Evolutionary conservation across 2,113 vertebrate species (phyloP).

Genomic region (Pleuronectes platessa): DNA sequence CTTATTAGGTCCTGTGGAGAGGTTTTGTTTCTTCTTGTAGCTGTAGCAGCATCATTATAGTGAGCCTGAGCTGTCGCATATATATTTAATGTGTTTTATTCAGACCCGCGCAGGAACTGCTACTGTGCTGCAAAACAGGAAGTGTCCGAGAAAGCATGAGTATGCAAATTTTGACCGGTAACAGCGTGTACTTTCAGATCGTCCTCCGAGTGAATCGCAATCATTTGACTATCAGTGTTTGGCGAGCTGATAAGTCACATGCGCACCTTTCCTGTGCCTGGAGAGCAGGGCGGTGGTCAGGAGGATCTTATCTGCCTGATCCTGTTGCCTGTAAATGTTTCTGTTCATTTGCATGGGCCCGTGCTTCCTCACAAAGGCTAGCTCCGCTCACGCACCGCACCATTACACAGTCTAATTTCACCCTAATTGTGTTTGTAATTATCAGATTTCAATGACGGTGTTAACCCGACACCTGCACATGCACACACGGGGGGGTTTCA

Average conservation of each 20-base stretch:
- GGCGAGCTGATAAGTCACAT: background rate
- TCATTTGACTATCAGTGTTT: background rate
- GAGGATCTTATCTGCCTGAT: background rate
- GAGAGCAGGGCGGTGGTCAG: background rate
- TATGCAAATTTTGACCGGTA: background rate
- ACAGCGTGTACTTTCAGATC: background rate
- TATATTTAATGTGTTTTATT: constrained; percentile 7
- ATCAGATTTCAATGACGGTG: constrained; percentile 1
- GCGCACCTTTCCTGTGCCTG: background rate
- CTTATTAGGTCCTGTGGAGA: constrained; percentile 19
- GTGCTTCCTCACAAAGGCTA: background rate
- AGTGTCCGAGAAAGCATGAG: background rate
- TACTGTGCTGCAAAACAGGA: background rate
- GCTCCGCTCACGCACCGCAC: background rate
- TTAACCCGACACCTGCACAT: constrained; percentile 10
- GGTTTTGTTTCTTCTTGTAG: background rate
- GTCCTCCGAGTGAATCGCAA: background rate
- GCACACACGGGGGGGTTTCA: constrained; percentile 18
- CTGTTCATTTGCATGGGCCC: background rate
- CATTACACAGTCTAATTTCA: background rate
- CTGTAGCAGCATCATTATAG: background rate
- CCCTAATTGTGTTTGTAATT: background rate
- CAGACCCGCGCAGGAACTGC: background rate
- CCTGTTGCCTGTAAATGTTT: background rate
- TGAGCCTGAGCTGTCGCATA: background rate